phyloP scores from a whole-genome alignment of 2,113 vertebrate species.

The Cyanoderma ruficeps region DNA sequence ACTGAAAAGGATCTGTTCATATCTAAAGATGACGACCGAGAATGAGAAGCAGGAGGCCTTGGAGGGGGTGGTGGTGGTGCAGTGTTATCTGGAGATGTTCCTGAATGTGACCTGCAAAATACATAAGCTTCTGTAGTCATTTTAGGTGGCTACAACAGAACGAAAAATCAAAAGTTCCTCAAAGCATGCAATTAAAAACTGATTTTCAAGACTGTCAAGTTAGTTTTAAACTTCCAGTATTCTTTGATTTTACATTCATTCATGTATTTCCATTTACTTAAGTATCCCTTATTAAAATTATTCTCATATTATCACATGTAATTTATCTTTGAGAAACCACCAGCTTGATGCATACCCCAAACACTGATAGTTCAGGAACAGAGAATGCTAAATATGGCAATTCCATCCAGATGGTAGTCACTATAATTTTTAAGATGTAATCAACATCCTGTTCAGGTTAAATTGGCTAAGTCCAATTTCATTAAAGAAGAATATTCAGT shows the following conservation, averaged over 20 bases:
- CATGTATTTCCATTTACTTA: background rate
- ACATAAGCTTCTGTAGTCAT: background rate
- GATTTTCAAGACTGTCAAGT: background rate
- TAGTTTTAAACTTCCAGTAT: background rate
- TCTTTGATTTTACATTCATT: background rate
- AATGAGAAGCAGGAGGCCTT: constrained; percentile 91
- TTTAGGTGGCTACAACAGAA: background rate
- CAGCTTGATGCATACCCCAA: background rate
- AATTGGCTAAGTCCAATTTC: background rate
- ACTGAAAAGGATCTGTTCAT: constrained; percentile 93
- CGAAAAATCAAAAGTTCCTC: background rate
- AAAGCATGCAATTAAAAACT: background rate
- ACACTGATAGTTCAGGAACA: background rate
- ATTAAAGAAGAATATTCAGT: background rate
- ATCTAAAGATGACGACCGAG: constrained; percentile 96
- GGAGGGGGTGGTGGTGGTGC: constrained; percentile 95
- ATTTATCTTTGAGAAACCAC: background rate
- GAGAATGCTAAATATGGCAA: background rate
- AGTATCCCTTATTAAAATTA: background rate
- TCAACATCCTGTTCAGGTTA: background rate
- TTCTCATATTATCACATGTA: background rate
- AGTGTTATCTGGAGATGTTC: constrained; percentile 88
- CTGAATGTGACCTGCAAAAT: constrained; percentile 92
- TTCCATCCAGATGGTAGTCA: background rate
- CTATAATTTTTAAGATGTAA: background rate